phyloP scores from a whole-genome alignment of 2,113 vertebrate genomes.

The Rhombomys opimus region DNA sequence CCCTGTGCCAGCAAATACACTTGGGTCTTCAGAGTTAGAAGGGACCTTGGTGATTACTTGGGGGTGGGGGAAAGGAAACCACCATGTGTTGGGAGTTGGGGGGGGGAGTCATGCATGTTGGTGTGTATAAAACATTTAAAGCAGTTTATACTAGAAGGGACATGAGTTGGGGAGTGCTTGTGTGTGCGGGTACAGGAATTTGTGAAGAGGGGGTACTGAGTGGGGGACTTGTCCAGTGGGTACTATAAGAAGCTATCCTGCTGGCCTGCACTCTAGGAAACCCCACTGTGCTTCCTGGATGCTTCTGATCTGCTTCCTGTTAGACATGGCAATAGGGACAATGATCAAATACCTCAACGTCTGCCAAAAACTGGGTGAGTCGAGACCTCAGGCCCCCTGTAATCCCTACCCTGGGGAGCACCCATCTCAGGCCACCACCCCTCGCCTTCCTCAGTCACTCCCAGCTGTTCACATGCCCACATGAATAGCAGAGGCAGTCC shows the following conservation, averaged over 20 bases:
- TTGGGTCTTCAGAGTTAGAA: background rate
- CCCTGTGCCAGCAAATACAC: background rate
- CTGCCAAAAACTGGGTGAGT: conserved; percentile 93
- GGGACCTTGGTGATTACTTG: background rate
- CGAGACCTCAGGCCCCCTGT: background rate
- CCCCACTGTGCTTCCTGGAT: conserved; percentile 93
- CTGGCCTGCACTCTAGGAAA: conserved; percentile 84
- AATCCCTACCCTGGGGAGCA: background rate
- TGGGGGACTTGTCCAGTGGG: background rate
- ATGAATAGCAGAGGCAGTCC: background rate
- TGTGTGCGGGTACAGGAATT: background rate
- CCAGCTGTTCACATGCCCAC: background rate
- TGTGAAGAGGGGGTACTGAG: background rate
- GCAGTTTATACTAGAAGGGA: background rate
- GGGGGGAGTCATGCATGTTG: background rate
- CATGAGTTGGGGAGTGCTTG: background rate
- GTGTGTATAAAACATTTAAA: background rate
- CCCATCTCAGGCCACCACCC: background rate
- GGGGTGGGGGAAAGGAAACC: background rate
- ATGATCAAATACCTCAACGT: conserved; percentile 91
- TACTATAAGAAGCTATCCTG: background rate
- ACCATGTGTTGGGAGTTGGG: background rate
- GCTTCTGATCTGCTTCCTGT: conserved; percentile 93
- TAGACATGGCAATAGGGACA: conserved; percentile 93
- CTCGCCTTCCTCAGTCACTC: background rate